A percentile compares a stretch with the other conserved stretches of the same genome.
phyloP scores from a whole-genome alignment of 2,797 vertebrate genomes.

The Agapornis canus region DNA sequence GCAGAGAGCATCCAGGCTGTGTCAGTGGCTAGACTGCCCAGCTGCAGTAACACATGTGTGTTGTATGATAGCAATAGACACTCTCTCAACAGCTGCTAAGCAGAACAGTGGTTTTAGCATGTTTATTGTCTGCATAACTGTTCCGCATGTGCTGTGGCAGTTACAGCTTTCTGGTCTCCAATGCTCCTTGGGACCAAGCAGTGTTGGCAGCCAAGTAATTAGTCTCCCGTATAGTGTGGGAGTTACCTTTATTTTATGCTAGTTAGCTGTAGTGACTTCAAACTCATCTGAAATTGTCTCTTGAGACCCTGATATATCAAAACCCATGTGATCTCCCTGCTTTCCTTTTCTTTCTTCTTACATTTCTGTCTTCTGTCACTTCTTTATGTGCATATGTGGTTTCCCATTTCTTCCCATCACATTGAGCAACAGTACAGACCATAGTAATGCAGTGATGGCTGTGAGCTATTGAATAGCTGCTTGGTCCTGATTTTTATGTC shows the following conservation, averaged over 20 bases:
- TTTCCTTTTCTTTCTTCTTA: background rate
- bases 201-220: background rate
- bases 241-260: background rate
- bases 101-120: rapidly evolving
- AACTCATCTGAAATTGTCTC: background rate
- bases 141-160: background rate
- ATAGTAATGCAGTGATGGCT: background rate
- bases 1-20: background rate
- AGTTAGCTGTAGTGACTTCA: background rate
- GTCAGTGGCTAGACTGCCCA: background rate
- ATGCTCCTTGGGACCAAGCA: background rate
- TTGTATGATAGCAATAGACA: rapidly evolving
- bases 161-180: background rate
- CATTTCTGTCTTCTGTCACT: background rate
- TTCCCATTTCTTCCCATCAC: background rate
- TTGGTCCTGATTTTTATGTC: background rate
- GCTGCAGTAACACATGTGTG: rapidly evolving
- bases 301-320: background rate
- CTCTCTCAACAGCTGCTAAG: background rate
- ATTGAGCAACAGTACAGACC: rapidly evolving
- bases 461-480: background rate
- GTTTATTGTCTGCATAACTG: background rate
- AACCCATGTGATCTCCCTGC: background rate
- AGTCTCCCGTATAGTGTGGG: background rate
- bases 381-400: background rate